phyloP scores from a whole-genome alignment of 2,888 invertebrate genomes.

The Drosophila koepferae region DNA sequence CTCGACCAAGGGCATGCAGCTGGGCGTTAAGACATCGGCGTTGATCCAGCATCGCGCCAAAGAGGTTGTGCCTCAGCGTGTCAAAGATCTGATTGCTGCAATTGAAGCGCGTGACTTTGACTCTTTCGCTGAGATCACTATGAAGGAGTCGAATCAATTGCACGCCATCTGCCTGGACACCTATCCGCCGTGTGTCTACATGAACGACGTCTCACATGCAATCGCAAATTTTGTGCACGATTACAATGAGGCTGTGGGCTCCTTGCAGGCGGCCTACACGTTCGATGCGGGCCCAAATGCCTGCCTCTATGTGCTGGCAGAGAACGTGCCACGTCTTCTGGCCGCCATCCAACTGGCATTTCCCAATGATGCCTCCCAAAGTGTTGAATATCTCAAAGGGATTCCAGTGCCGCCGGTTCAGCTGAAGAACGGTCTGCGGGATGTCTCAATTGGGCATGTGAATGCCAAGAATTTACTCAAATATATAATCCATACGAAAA shows the following conservation, averaged over 20 bases:
- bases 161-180: conserved; percentile 97
- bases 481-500: conserved; percentile 93
- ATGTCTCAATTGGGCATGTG: conserved; percentile 41
- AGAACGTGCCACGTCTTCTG: conserved; percentile 90
- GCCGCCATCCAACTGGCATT: conserved; percentile 90
- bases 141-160: conserved; percentile 98
- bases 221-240: conserved; percentile 93
- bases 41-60: conserved; percentile 91
- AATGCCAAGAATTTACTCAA: conserved; percentile 88
- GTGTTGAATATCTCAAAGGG: conserved; percentile 87
- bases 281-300: conserved; percentile 99
- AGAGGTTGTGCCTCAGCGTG: conserved; percentile 90
- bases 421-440: conserved; percentile 30
- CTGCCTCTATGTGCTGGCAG: conserved; percentile 93
- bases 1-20: conserved; percentile 96
- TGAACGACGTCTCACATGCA: conserved; percentile 94
- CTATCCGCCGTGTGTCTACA: conserved; percentile 96
- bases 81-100: conserved; percentile 86
- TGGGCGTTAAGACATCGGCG: conserved; percentile 91
- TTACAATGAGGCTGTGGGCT: conserved; percentile 90
- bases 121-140: conserved; percentile 95
- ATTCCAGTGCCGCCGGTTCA: conserved; percentile 82
- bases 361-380: conserved; percentile 86
- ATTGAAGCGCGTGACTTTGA: conserved; percentile 90
- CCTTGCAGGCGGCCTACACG: conserved; percentile 94